Conservation (phyloP, 2,888 invertebrate genomes). For the Bembecia ichneumoniformis region DNA sequence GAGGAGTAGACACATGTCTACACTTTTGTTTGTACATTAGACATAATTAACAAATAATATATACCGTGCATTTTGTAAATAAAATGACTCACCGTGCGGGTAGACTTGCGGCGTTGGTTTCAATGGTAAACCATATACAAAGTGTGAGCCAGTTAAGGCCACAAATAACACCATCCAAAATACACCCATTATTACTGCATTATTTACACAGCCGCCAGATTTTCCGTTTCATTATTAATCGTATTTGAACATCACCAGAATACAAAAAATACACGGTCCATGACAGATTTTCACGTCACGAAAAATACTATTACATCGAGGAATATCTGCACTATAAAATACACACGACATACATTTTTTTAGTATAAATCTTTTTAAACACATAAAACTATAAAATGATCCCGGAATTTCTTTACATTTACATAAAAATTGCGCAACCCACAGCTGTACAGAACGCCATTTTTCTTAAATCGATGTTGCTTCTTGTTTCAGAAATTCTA, state of each 20-base stretch:
- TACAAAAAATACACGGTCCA: constrained; percentile 68
- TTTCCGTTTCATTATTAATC: constrained; percentile 66
- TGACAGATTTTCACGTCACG: constrained; percentile 50
- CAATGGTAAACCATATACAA: constrained; percentile 57
- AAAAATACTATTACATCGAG: constrained; percentile 35
- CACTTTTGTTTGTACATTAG: too few relatives aligned
- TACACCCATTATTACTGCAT: constrained; percentile 62
- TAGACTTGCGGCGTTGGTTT: constrained; percentile 60
- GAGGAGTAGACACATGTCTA: too few relatives aligned
- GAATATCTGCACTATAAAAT: constrained; percentile 34
- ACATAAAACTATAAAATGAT: constrained; percentile 39
- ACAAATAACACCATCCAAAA: constrained; percentile 65
- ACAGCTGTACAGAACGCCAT: constrained; percentile 69
- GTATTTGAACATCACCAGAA: constrained; percentile 63
- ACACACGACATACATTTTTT: constrained; percentile 37
- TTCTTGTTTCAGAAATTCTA: constrained; percentile 1
- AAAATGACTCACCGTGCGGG: constrained; percentile 56
- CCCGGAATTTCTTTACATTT: constrained; percentile 58
- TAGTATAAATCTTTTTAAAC: constrained; percentile 32
- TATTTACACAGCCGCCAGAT: constrained; percentile 62
- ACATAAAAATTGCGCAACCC: constrained; percentile 71
- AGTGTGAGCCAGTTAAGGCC: constrained; percentile 56
- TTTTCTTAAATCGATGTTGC: constrained; percentile 47
- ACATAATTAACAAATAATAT: too few relatives aligned
- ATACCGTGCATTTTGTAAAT: background rate